Conservation (phyloP, 2,113 vertebrate species). For the Rhea americana region DNA sequence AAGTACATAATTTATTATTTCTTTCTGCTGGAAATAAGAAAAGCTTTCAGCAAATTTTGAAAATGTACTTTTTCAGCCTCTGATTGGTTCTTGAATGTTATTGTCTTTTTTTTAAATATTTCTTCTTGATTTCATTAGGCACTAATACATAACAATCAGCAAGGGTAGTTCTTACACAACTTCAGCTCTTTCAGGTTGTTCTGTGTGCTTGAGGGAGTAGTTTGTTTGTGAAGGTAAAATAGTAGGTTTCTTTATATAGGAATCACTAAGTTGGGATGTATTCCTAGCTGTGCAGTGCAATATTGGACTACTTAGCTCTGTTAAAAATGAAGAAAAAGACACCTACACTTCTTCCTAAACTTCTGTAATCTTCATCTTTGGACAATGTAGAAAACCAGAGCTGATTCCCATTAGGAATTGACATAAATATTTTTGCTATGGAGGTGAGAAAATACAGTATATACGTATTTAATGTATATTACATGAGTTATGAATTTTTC, state of each 20-base stretch:
- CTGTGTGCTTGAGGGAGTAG: background rate
- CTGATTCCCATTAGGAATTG: background rate
- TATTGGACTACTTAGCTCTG: background rate
- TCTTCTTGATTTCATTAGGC: background rate
- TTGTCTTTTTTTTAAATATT: background rate
- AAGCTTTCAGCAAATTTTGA: background rate
- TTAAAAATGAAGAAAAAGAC: background rate
- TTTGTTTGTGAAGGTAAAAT: background rate
- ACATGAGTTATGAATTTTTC: background rate
- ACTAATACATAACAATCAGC: background rate
- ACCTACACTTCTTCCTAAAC: background rate
- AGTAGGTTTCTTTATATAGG: background rate
- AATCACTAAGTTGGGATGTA: background rate
- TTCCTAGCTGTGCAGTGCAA: background rate
- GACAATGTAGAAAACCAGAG: background rate
- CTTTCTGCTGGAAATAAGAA: background rate
- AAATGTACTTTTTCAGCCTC: background rate
- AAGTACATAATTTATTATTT: background rate
- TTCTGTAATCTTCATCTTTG: background rate
- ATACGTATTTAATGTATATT: background rate
- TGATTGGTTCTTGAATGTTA: background rate
- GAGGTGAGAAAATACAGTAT: background rate
- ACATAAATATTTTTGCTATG: background rate
- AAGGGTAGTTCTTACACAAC: background rate
- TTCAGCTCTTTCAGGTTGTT: background rate